Evolutionary conservation across 2,888 invertebrate species (phyloP), one percentile per base, ranked within the genome.

Genomic region (Pseudeuparius sepicola): DNA sequence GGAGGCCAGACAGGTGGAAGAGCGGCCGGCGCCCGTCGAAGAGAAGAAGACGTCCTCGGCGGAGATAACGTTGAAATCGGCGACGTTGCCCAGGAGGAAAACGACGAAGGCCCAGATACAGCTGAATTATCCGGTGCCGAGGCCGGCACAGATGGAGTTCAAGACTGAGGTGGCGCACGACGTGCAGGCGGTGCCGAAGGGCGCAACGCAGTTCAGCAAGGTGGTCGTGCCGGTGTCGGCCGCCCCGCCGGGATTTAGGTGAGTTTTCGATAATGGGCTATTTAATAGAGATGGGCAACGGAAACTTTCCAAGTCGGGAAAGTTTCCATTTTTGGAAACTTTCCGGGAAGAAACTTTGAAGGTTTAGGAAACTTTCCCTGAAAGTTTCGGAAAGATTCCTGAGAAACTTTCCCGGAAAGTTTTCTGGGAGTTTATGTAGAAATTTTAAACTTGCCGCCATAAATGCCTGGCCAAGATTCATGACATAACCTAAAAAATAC

Each of bases 31-130:
- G 25, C 37, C 42, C 27, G 42, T 45, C 3, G 60, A 58, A 36
- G 59, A 59, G 41, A 58, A 64, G 20, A 70, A 75, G 57, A 72
- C 71, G 2, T 73, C 75, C 10, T 71, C 72, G 14, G 73, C 75
- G 46, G 75, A 77, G 47, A 75, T 78, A 34, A 74, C 72, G 1
- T 56, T 77, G 15, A 77, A 78, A 53, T 75, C 76, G 37, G 75
- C 77, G 1, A 78, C 78, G 1, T 58, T 78, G 41, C 77, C 77
- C 3, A 65, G 77, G 43, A 64, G 76, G 16, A 76, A 75, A 51
- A 73, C 73, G 3, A 66, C 71, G 27, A 75, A 74, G 58, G 71
- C 76, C 1, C 74, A 77, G 57, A 73, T 78, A 31, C 68, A 71
- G 46, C 53, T 75, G 42, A 68, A 73, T 41, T 71, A 73, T 34